Evolutionary conservation across 1,140 invertebrate species (phyloP).

Genomic region (Capitella teleta): DNA sequence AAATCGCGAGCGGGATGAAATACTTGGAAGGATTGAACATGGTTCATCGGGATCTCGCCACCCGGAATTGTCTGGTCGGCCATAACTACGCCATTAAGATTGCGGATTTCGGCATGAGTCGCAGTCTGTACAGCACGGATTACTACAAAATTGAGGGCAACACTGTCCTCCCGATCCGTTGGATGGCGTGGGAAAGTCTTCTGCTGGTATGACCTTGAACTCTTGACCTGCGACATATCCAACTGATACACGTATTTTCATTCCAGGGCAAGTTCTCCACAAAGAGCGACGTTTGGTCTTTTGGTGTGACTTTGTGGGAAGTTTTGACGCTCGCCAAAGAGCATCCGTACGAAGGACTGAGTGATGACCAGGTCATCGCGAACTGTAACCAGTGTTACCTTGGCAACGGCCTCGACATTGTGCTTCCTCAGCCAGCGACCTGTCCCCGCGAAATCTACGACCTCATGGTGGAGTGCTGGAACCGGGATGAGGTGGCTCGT

Average conservation of each 20-base stretch:
- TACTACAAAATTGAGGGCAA: slow-evolving; percentile 59
- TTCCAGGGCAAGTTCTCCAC: slow-evolving; percentile 62
- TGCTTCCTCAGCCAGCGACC: slow-evolving; percentile 28
- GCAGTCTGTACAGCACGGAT: slow-evolving; percentile 38
- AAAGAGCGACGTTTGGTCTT: slow-evolving; percentile 80
- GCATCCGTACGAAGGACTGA: slow-evolving; percentile 65
- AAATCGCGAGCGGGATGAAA: slow-evolving; percentile 83
- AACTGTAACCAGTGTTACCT: slow-evolving; percentile 42
- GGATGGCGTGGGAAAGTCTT: slow-evolving; percentile 83
- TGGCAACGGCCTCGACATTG: slow-evolving; percentile 29
- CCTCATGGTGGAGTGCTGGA: slow-evolving; percentile 12
- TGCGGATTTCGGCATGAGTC: slow-evolving; percentile 83
- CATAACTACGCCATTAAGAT: slow-evolving; percentile 77
- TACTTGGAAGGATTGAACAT: slow-evolving; percentile 68
- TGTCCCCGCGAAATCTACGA: slow-evolving; percentile 26
- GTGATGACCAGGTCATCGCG: slow-evolving; percentile 67
- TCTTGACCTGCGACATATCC: neutral
- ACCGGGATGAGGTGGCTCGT: neutral
- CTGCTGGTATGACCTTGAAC: slow-evolving; percentile 9
- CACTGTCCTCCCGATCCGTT: slow-evolving; percentile 67
- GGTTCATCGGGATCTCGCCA: slow-evolving; percentile 65
- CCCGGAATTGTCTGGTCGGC: slow-evolving; percentile 73
- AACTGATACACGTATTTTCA: neutral
- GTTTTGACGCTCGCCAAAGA: slow-evolving; percentile 71
- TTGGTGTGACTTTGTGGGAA: slow-evolving; percentile 79